Evolutionary conservation across 2,888 invertebrate species (phyloP), one percentile per base, ranked within the genome.

Genomic region (Frankliniella fusca): DNA sequence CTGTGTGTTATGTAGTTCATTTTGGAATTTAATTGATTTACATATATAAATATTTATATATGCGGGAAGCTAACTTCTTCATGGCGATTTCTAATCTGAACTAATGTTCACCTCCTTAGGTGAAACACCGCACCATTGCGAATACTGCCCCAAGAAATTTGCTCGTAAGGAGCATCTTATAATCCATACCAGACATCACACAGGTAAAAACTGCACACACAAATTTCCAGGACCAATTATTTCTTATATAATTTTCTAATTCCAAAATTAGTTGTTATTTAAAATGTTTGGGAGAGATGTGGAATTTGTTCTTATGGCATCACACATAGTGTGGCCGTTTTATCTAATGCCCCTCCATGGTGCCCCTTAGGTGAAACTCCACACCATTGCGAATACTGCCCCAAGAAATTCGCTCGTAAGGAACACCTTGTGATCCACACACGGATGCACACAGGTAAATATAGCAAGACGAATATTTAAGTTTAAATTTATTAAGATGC

Each of bases 121-220:
- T 91, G 95, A 95, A 88, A 95, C 95, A 87, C 95, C 95, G 8
- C 95, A 95, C 87, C 94, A 93, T 84, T 95, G 95, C 89, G 93
- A 94, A 28, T 93, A 94, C 86, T 96, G 95, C 88, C 94, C 94
- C 85, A 95, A 95, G 88, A 93, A 94, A 49, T 96, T 96, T 88
- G 94, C 95, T 20, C 91, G 95, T 83, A 95, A 95, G 88, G 95
- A 95, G 87, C 95, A 96, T 87, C 90, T 95, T 84, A 94, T 95
- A 88, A 95, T 95, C 88, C 95, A 95, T 86, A 93, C 94, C 5
- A 90, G 94, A 83, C 93, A 94, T 88, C 95, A 93, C 87, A 95
- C 95, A 81, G 95, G 95, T 76, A 76, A 81, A 94, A 95, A 94
- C 48, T 94, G 95, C 1, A 94, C 94, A 88, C 90, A 91, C 91